Evolutionary conservation across 2,113 vertebrate species (phyloP).

Genomic region (Arizona elegans): DNA sequence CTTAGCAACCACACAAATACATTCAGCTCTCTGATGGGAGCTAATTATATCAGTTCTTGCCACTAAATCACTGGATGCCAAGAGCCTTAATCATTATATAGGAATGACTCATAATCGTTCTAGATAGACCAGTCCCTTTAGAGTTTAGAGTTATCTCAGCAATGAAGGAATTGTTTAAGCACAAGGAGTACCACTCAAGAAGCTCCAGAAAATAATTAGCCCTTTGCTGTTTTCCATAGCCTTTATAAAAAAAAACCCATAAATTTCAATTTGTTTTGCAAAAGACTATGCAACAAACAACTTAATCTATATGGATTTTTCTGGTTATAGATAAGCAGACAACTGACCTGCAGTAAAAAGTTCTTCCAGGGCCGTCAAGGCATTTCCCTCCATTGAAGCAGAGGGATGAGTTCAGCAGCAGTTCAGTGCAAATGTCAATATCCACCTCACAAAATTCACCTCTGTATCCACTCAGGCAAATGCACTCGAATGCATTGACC

Average conservation of each 20-base stretch:
- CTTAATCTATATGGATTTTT: background rate
- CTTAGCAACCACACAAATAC: background rate
- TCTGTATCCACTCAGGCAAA: slow-evolving; percentile 71
- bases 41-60: background rate
- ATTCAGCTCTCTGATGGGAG: background rate
- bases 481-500: slow-evolving; percentile 70
- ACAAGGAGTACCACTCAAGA: background rate
- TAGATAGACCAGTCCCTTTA: background rate
- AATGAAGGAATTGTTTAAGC: background rate
- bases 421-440: slow-evolving; percentile 34
- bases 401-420: background rate
- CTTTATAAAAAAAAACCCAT: background rate
- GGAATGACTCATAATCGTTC: background rate
- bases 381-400: slow-evolving; percentile 54
- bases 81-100: background rate
- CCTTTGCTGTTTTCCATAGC: background rate
- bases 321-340: background rate
- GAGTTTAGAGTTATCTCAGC: background rate
- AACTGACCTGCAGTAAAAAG: slow-evolving; percentile 65
- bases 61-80: background rate
- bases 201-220: background rate
- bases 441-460: slow-evolving; percentile 78
- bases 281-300: background rate
- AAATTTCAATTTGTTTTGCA: background rate
- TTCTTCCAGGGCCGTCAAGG: slow-evolving; percentile 46